Conservation (phyloP, 2,888 invertebrate genomes). For the Capitulum mitella region DNA sequence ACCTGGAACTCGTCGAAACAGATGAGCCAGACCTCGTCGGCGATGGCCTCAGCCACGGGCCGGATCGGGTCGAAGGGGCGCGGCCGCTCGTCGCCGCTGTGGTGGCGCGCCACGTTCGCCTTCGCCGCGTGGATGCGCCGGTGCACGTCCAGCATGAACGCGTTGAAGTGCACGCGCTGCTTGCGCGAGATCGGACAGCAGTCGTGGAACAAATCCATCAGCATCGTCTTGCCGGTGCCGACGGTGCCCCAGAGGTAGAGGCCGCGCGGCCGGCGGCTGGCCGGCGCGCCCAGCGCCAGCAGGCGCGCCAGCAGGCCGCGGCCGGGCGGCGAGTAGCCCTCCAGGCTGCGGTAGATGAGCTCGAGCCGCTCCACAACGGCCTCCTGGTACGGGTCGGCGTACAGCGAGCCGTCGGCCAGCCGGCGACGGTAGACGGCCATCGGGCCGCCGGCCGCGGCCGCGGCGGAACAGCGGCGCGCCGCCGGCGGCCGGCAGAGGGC, state of each 20-base stretch:
- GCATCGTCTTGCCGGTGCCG: constrained; percentile 95
- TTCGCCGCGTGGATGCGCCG: constrained; percentile 79
- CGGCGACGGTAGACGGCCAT: constrained; percentile 6
- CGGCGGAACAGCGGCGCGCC: not conserved
- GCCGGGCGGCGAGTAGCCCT: not conserved
- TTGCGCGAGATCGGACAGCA: constrained; percentile 51
- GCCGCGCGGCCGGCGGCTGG: constrained; percentile 28
- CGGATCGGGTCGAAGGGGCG: constrained; percentile 71
- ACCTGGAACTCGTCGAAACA: constrained; percentile 99
- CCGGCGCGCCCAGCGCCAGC: not conserved
- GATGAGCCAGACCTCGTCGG: constrained; percentile 77
- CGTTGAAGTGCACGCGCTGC: constrained; percentile 84
- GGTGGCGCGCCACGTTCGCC: constrained; percentile 49
- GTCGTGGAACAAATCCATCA: constrained; percentile 96
- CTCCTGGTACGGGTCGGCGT: constrained; percentile 4
- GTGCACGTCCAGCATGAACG: constrained; percentile 96
- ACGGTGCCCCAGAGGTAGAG: constrained; percentile 47
- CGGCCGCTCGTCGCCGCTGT: constrained; percentile 32
- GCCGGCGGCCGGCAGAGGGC: not conserved
- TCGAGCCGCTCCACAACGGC: not conserved
- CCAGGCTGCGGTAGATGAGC: not conserved
- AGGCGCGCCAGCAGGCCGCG: not conserved
- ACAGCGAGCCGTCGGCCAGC: constrained; percentile 8
- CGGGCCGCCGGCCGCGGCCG: not conserved
- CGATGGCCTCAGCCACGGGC: constrained; percentile 81